These are phyloP conservation scores for Rhagologus leucostigma DNA, from an alignment of 2,113 vertebrate species.

Conservation along the genomic window DNA sequence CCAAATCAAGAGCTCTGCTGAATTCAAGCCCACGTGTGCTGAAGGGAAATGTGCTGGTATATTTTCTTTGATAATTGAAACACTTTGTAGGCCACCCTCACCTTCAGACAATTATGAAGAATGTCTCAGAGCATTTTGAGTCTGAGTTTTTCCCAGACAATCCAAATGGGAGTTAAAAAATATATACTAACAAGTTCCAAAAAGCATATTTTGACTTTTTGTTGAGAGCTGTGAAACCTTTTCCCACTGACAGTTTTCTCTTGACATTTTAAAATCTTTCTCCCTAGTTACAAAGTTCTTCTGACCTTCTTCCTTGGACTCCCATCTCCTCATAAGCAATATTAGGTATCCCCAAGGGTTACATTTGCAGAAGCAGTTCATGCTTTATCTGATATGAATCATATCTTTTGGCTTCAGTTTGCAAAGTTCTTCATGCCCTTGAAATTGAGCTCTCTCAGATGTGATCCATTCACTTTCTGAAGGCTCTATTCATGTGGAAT, in stretches of 20 bases:
- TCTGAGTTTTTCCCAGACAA: not conserved
- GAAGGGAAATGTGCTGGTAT: not conserved
- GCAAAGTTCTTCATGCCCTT: not conserved
- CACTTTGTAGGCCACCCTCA: not conserved
- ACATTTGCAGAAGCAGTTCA: slow-evolving; percentile 25
- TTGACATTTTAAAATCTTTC: not conserved
- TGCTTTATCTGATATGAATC: not conserved
- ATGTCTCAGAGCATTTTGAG: not conserved
- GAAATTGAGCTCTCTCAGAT: not conserved
- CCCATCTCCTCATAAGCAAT: not conserved
- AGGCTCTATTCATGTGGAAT: not conserved
- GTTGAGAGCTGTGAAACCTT: not conserved
- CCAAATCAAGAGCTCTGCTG: not conserved
- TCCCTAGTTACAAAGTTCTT: not conserved
- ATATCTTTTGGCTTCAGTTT: not conserved
- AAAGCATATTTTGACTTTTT: not conserved
- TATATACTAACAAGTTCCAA: not conserved
- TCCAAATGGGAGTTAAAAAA: not conserved
- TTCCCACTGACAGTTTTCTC: slow-evolving; percentile 10
- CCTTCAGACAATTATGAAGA: not conserved
- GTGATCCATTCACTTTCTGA: not conserved
- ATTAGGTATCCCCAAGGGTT: not conserved
- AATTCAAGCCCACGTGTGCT: not conserved
- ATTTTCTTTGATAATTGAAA: slow-evolving; percentile 21
- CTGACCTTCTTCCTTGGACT: not conserved